phyloP scores from a whole-genome alignment of 2,113 vertebrate genomes.

The Catagonus wagneri region DNA sequence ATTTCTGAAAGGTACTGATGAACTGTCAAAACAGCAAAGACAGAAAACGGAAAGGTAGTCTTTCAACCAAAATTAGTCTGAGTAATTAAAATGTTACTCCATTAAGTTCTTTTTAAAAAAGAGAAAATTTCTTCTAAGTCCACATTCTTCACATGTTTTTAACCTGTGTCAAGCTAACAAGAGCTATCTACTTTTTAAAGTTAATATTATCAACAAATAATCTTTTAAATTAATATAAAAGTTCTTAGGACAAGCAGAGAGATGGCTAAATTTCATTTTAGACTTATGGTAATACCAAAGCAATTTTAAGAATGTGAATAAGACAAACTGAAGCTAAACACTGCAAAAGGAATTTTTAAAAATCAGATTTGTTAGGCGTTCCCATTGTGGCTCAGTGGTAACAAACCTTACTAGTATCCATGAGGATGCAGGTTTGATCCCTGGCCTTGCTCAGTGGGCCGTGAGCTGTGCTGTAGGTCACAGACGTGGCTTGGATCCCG shows the following conservation, averaged over 20 bases:
- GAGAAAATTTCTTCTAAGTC: slow-evolving; percentile 2
- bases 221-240: slow-evolving; percentile 21
- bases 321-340: slow-evolving; percentile 8
- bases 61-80: slow-evolving; percentile 41
- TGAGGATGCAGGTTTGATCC: too few relatives aligned
- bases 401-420: too few relatives aligned
- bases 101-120: slow-evolving; percentile 38
- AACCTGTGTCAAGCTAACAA: slow-evolving; percentile 34
- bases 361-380: not conserved
- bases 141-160: not conserved
- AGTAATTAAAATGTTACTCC: slow-evolving; percentile 50
- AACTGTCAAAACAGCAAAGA: not conserved
- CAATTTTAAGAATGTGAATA: slow-evolving; percentile 44
- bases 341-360: slow-evolving; percentile 15
- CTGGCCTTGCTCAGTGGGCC: too few relatives aligned
- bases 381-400: too few relatives aligned
- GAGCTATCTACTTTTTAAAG: not conserved
- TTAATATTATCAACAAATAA: not conserved
- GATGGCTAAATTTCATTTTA: slow-evolving; percentile 19
- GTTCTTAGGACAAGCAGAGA: slow-evolving; percentile 11
- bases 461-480: too few relatives aligned
- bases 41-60: not conserved
- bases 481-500: too few relatives aligned
- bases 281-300: slow-evolving; percentile 1
- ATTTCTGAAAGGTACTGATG: not conserved